These are phyloP conservation scores for Parnassius glacialis DNA, from an alignment of 2,888 invertebrate species.

Conservation along the genomic window DNA sequence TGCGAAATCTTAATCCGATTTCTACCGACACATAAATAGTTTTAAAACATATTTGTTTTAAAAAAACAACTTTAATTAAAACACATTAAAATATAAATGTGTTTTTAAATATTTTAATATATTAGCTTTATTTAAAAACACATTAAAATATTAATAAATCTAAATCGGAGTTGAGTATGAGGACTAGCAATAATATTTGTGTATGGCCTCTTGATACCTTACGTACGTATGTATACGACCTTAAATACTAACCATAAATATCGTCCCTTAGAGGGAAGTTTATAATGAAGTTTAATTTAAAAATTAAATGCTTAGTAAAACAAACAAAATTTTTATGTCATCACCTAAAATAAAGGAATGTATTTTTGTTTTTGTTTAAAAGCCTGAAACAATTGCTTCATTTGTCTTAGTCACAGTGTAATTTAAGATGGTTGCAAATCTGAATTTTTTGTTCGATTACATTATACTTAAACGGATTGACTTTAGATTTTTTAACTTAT, in stretches of 20 bases:
- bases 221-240: not conserved
- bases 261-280: not conserved
- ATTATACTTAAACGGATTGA: too few relatives aligned
- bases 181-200: constrained; percentile 51
- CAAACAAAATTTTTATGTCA: not conserved
- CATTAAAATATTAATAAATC: not conserved
- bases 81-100: too few relatives aligned
- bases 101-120: too few relatives aligned
- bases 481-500: too few relatives aligned
- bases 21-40: too few relatives aligned
- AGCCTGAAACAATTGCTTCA: not conserved
- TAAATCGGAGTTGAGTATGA: constrained; percentile 24
- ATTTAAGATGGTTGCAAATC: too few relatives aligned
- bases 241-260: constrained; percentile 14
- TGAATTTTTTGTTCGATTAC: too few relatives aligned
- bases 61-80: too few relatives aligned
- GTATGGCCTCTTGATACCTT: constrained; percentile 61
- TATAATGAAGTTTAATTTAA: constrained; percentile 6
- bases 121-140: too few relatives aligned
- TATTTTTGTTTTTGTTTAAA: not conserved
- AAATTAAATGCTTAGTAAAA: not conserved
- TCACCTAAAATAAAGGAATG: not conserved
- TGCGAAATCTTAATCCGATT: too few relatives aligned
- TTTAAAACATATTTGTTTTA: too few relatives aligned
- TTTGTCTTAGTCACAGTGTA: not conserved